phyloP scores from a whole-genome alignment of 2,113 vertebrate species.

The Neotragus pygmaeus region DNA sequence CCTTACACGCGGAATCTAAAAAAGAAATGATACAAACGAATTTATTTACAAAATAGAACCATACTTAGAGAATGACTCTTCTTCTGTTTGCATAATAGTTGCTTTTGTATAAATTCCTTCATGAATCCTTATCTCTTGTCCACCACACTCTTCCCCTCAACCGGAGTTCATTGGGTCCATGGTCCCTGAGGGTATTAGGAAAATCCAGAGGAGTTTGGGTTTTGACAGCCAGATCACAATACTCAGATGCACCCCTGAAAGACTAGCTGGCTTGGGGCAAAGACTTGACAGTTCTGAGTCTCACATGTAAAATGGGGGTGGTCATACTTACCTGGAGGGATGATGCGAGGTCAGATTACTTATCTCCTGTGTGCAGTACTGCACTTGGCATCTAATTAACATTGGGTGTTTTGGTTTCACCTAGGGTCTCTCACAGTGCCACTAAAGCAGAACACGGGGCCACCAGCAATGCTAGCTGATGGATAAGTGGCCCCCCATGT shows the following conservation, averaged over 20 bases:
- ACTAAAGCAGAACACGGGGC: neutral
- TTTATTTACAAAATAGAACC: neutral
- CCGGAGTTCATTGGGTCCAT: neutral
- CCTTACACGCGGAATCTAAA: neutral
- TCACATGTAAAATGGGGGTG: too few species aligned
- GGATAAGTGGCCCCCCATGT: rapidly evolving
- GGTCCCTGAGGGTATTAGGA: neutral
- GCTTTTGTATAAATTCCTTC: neutral
- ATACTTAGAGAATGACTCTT: neutral
- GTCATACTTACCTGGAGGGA: neutral
- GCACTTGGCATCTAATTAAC: too few species aligned
- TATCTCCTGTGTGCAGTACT: neutral
- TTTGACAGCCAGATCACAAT: neutral
- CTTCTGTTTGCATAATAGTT: neutral
- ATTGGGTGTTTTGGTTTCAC: neutral
- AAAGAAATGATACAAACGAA: neutral
- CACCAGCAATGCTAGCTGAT: neutral
- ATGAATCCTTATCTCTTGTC: neutral
- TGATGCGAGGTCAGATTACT: neutral
- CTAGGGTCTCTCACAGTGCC: neutral
- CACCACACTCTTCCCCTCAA: rapidly evolving
- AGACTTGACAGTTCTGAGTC: neutral
- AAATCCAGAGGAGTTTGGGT: neutral
- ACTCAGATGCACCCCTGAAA: neutral
- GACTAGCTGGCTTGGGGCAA: neutral